Percentiles rank a stretch among this genome's conserved stretches.
Evolutionary conservation across 2,888 invertebrate species (phyloP).

Genomic region (Parascotia fuliginaria): DNA sequence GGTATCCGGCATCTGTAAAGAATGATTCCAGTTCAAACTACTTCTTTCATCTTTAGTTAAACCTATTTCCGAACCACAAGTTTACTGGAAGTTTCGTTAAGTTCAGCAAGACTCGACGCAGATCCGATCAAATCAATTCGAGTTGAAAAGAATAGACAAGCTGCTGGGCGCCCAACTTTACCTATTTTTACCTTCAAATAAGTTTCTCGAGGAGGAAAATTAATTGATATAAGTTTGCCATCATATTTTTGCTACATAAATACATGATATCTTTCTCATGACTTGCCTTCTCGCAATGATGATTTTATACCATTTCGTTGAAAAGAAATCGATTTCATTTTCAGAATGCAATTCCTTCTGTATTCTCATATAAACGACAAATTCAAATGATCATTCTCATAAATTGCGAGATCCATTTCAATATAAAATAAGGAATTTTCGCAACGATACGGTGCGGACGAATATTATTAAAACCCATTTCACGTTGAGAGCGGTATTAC

Average conservation of each 20-base stretch:
- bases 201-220: conserved; percentile 45
- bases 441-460: conserved; percentile 18
- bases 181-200: conserved; percentile 54
- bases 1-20: conserved; percentile 59
- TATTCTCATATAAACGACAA: conserved; percentile 1
- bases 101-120: conserved; percentile 63
- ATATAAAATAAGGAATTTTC: conserved; percentile 35
- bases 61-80: conserved; percentile 72
- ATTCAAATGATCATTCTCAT: conserved; percentile 2
- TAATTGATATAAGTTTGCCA: conserved; percentile 53
- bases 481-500: conserved; percentile 40
- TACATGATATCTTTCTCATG: background rate
- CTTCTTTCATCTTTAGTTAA: conserved; percentile 70
- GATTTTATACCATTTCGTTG: background rate
- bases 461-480: conserved; percentile 44
- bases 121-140: conserved; percentile 78
- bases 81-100: conserved; percentile 68
- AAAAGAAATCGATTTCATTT: background rate
- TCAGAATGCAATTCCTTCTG: conserved; percentile 2
- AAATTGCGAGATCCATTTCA: conserved; percentile 5
- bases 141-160: conserved; percentile 72
- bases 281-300: background rate
- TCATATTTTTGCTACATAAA: conserved; percentile 8
- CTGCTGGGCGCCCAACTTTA: conserved; percentile 63
- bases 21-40: conserved; percentile 73